Evolutionary conservation across 1,140 invertebrate genomes (phyloP), one percentile per base, ranked within the genome.

Genomic region (Ceratina australensis): DNA sequence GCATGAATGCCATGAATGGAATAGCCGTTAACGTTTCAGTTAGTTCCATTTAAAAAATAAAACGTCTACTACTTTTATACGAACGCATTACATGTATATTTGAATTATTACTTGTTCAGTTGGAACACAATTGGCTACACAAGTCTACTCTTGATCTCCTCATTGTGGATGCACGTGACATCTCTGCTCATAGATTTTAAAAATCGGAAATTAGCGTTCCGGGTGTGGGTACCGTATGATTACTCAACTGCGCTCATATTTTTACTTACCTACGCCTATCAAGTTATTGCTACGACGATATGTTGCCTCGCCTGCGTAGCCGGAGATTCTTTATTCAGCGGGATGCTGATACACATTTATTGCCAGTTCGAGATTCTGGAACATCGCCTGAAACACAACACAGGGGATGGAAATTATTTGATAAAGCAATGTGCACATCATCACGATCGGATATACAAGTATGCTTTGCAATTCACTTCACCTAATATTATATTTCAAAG

Each of bases 141-240:
- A 3, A 57, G 56, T 18, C 13, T 79, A 16, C 42, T 82, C 0
- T 67, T 33, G 15, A 8, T 50, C 0, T 74, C 68, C 0, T 68
- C 72, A 0, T 28, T 50, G 0, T 71, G 57, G 4, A 76, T 81
- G 18, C 57, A 24, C 28, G 3, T 85, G 3, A 54, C 54, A 10
- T 82, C 87, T 0, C 16, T 87, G 0, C 24, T 87, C 0, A 57
- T 79, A 1, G 64, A 79, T 10, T 66, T 83, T 10, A 73, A 65
- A 1, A 50, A 28, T 1, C 42, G 64, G 20, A 68, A 60, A 16
- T 49, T 87, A 52, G 50, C 79, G 7, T 83, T 80, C 20, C 82
- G 84, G 2, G 81, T 76, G 0, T 89, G 87, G 84, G 5, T 83
- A 22, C 87, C 87, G 0, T 89, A 78, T 54, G 75, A 85, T 8